Conservation (phyloP, 2,888 invertebrate species). For the Scotopteryx bipunctaria region DNA sequence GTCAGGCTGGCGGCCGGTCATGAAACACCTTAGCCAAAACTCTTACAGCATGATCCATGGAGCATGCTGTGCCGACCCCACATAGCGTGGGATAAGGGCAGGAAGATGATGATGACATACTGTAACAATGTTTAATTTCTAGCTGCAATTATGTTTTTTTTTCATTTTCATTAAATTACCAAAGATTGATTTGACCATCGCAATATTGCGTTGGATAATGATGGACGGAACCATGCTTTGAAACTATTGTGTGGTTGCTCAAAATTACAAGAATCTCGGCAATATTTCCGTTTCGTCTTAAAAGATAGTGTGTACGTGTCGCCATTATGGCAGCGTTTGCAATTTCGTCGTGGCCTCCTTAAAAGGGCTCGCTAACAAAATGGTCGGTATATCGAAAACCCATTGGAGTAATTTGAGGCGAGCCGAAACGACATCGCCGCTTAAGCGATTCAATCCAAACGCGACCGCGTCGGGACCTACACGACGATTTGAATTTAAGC, state of each 20-base stretch:
- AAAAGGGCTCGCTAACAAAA: slow-evolving; percentile 60
- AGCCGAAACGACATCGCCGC: slow-evolving; percentile 71
- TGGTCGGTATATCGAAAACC: slow-evolving; percentile 74
- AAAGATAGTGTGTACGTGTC: slow-evolving; percentile 23
- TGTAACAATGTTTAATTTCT: too few species aligned
- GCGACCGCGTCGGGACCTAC: slow-evolving; percentile 62
- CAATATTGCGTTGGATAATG: not conserved
- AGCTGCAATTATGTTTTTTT: too few species aligned
- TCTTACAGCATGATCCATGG: too few species aligned
- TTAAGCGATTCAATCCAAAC: slow-evolving; percentile 73
- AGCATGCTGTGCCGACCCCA: too few species aligned
- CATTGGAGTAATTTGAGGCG: slow-evolving; percentile 76
- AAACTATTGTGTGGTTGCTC: not conserved
- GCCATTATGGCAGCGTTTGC: slow-evolving; percentile 54
- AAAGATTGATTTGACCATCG: too few species aligned
- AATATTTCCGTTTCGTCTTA: not conserved
- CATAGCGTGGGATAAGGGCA: too few species aligned
- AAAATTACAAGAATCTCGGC: not conserved
- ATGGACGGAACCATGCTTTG: not conserved
- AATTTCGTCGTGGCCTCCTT: slow-evolving; percentile 55
- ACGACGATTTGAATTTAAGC: slow-evolving; percentile 69
- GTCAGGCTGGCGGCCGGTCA: too few species aligned
- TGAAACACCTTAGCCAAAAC: too few species aligned
- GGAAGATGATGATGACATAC: too few species aligned
- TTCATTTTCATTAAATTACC: too few species aligned